These are phyloP conservation scores for Kobus ellipsiprymnus DNA, from an alignment of 2,113 vertebrate species.

Conservation along the genomic window DNA sequence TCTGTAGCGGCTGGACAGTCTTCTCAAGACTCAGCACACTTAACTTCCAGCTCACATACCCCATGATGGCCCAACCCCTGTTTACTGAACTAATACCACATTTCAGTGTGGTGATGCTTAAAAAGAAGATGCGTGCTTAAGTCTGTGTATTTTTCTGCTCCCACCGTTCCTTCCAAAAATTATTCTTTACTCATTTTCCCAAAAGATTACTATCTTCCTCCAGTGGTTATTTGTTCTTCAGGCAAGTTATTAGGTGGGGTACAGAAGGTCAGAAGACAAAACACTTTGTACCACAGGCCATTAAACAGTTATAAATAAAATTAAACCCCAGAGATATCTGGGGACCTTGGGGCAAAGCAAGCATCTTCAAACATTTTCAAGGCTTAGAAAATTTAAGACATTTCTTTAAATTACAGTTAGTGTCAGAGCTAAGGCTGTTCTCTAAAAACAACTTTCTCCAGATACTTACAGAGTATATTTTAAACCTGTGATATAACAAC, in stretches of 20 bases:
- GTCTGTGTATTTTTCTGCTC: neutral
- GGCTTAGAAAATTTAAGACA: slow-evolving; percentile 23
- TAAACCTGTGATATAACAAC: neutral
- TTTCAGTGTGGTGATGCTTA: neutral
- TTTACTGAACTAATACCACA: neutral
- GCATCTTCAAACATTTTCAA: neutral
- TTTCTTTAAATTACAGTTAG: slow-evolving; percentile 43
- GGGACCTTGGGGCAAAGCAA: slow-evolving; percentile 25
- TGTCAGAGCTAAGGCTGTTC: neutral
- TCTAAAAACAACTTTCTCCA: neutral
- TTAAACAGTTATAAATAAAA: slow-evolving; percentile 59
- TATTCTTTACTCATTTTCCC: slow-evolving; percentile 6
- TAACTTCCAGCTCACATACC: neutral
- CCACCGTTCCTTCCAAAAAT: neutral
- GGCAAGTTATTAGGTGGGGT: slow-evolving; percentile 44
- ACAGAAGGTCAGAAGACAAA: slow-evolving; percentile 52
- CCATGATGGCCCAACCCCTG: neutral
- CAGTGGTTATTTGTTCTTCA: slow-evolving; percentile 26
- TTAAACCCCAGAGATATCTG: slow-evolving; percentile 30
- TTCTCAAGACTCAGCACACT: neutral
- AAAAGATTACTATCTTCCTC: neutral
- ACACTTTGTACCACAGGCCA: neutral
- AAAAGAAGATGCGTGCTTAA: neutral
- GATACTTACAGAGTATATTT: neutral
- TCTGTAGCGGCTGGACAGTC: neutral